These are phyloP conservation scores for Gymnothorax reevesii DNA, from an alignment of 2,797 vertebrate genomes.

Conservation along the genomic window DNA sequence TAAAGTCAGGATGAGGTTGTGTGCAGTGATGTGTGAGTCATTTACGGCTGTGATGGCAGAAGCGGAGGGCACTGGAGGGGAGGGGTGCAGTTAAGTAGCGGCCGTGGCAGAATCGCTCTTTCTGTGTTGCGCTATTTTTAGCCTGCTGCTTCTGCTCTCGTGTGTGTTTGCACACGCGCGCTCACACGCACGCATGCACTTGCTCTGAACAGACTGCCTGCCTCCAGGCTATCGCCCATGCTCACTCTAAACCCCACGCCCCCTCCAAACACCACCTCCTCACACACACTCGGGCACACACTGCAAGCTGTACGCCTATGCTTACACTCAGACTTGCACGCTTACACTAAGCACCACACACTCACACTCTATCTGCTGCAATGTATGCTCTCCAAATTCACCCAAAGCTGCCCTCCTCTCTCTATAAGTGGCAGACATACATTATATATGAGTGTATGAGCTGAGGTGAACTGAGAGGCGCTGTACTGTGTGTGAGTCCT, in stretches of 20 bases:
- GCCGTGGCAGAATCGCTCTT: constrained; percentile 25
- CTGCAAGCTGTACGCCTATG: neutral
- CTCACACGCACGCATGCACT: constrained; percentile 30
- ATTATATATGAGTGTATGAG: neutral
- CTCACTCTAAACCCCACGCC: constrained; percentile 35
- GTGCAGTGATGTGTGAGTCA: constrained; percentile 19
- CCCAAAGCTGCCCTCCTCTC: too few species aligned
- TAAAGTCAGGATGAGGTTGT: constrained; percentile 23
- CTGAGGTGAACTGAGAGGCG: neutral
- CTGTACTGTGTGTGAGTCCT: neutral
- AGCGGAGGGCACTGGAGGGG: neutral
- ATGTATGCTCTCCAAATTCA: too few species aligned
- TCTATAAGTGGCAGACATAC: too few species aligned
- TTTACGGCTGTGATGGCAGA: constrained; percentile 14
- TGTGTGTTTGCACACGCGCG: constrained; percentile 27
- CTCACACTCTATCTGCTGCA: neutral
- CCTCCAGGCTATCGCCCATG: neutral
- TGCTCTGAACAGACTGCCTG: neutral
- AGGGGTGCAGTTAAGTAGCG: constrained; percentile 13
- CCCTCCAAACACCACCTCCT: constrained; percentile 15
- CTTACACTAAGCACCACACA: neutral
- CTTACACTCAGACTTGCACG: neutral
- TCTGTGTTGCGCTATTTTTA: constrained; percentile 73
- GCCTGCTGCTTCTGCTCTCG: constrained; percentile 66
- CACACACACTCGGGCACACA: too few species aligned